Percentiles rank a stretch among this genome's conserved stretches.
These are phyloP conservation scores for Oxycera nigricornis DNA, from an alignment of 2,888 invertebrate genomes.

Conservation along the genomic window DNA sequence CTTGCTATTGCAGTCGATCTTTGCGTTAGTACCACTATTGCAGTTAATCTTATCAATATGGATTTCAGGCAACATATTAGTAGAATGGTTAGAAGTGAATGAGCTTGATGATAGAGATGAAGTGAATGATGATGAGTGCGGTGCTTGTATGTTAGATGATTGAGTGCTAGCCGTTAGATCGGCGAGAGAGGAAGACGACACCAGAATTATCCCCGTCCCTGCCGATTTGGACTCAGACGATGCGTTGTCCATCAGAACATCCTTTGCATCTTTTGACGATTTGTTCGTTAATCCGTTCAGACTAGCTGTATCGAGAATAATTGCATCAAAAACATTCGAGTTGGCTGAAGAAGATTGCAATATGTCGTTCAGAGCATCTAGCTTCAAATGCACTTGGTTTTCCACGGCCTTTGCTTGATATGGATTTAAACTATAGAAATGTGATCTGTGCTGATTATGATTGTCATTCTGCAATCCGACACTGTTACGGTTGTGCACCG, in stretches of 20 bases:
- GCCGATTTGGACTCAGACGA: background rate
- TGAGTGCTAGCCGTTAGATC: constrained; percentile 45
- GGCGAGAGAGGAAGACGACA: constrained; percentile 48
- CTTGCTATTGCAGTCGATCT: constrained; percentile 35
- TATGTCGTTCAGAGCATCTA: background rate
- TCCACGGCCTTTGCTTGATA: background rate
- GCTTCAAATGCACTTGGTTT: background rate
- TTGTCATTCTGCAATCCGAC: constrained; percentile 30
- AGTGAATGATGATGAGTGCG: constrained; percentile 21
- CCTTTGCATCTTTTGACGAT: constrained; percentile 5
- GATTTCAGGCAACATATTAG: constrained; percentile 46
- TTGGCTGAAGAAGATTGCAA: constrained; percentile 13
- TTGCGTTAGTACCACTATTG: constrained; percentile 37
- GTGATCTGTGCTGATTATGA: constrained; percentile 22
- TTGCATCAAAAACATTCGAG: constrained; percentile 32
- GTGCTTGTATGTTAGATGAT: constrained; percentile 30
- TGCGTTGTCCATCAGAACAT: background rate
- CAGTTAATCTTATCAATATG: constrained; percentile 42
- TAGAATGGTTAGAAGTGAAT: constrained; percentile 24
- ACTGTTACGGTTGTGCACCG: constrained; percentile 40
- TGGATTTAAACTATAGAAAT: background rate
- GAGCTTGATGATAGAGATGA: constrained; percentile 38
- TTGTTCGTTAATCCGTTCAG: constrained; percentile 12
- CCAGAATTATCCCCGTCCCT: constrained; percentile 44
- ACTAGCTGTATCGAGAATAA: constrained; percentile 24